Evolutionary conservation across 2,888 invertebrate genomes (phyloP).

Genomic region (Didymodactylos carnosus): DNA sequence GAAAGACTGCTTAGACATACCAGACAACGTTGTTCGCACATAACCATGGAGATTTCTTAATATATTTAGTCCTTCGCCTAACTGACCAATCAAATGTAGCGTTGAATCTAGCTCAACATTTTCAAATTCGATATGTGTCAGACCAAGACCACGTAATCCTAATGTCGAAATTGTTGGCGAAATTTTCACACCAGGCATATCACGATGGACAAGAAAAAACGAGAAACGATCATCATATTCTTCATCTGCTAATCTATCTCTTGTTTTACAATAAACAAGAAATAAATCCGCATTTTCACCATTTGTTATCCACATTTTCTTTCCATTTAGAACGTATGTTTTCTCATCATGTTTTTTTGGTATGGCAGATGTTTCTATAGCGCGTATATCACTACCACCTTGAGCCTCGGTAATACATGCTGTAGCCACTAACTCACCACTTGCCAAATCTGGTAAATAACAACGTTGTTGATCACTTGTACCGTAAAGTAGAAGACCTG

Average conservation of each 20-base stretch:
- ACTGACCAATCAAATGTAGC: conserved; percentile 44
- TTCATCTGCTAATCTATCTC: conserved; percentile 17
- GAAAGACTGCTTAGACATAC: neutral
- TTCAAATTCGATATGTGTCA: conserved; percentile 40
- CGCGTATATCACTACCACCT: neutral
- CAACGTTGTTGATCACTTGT: conserved; percentile 5
- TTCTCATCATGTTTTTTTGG: conserved; percentile 32
- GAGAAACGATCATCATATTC: conserved; percentile 1
- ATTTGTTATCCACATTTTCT: conserved; percentile 45
- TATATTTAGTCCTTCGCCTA: conserved; percentile 41
- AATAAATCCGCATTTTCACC: conserved; percentile 48
- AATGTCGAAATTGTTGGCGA: neutral
- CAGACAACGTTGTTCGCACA: neutral
- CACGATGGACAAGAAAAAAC: conserved; percentile 1
- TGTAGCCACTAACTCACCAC: conserved; percentile 1
- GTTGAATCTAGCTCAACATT: conserved; percentile 42
- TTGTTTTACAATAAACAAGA: conserved; percentile 46
- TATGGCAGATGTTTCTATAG: neutral
- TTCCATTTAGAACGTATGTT: conserved; percentile 43
- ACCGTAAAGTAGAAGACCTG: conserved; percentile 1
- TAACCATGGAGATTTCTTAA: conserved; percentile 6
- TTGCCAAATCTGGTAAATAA: neutral
- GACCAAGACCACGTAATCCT: conserved; percentile 1
- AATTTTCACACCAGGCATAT: conserved; percentile 2
- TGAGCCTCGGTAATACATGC: conserved; percentile 4